A percentile compares a stretch with the other conserved stretches of the same genome.
Conservation (phyloP, 1,140 invertebrate species). For the Drosophila trapezifrons region DNA sequence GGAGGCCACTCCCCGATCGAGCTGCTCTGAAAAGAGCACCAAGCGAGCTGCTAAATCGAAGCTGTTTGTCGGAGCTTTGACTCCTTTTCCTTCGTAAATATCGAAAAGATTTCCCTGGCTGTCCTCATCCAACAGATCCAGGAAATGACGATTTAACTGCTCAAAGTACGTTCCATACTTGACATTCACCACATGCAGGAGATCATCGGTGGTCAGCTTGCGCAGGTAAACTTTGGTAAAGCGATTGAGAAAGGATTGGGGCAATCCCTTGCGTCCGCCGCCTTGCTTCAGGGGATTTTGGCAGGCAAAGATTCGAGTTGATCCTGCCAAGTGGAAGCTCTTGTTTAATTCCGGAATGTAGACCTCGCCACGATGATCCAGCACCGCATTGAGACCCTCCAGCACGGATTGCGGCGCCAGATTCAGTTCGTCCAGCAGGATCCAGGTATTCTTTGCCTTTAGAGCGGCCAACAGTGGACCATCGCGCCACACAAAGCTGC, state of each 20-base stretch:
- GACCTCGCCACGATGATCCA: conserved; percentile 98
- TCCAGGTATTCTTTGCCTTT: conserved; percentile 95
- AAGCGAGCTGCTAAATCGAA: conserved; percentile 88
- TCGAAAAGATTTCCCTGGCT: conserved; percentile 60
- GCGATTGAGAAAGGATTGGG: conserved; percentile 98
- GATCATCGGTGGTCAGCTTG: conserved; percentile 90
- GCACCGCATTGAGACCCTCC: conserved; percentile 98
- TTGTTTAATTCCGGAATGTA: conserved; percentile 97
- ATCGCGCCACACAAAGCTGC: conserved; percentile 97
- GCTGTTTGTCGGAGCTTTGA: not conserved
- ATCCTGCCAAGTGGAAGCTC: conserved; percentile 91
- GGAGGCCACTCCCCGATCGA: conserved; percentile 88
- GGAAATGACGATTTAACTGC: conserved; percentile 55
- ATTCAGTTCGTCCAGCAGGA: conserved; percentile 99
- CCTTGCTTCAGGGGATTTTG: conserved; percentile 99
- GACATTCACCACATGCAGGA: conserved; percentile 85
- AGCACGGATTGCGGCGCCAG: conserved; percentile 98
- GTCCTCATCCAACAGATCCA: conserved; percentile 8
- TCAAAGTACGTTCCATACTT: conserved; percentile 70
- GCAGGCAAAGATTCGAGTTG: conserved; percentile 97
- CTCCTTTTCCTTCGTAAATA: conserved; percentile 15
- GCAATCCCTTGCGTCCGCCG: conserved; percentile 96
- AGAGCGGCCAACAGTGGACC: conserved; percentile 97
- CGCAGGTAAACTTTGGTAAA: conserved; percentile 98
- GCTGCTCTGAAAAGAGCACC: conserved; percentile 91